Evolutionary conservation across 2,797 vertebrate genomes (phyloP), one percentile per base, ranked within the genome.

Genomic region (Cichlasoma orientale): DNA sequence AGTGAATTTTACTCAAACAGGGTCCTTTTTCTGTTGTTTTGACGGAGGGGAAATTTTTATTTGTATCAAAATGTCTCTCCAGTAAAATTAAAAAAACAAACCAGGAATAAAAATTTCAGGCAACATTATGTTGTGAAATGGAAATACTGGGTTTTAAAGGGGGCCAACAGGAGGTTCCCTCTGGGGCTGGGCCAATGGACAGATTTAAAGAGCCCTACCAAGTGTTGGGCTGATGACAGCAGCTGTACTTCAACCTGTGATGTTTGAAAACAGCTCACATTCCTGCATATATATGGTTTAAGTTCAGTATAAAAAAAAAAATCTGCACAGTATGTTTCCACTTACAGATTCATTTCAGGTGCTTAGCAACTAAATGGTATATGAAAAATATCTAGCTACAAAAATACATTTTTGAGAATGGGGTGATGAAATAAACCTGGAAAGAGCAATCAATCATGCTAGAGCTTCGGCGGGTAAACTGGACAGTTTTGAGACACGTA

Each of bases 401-500:
- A 82, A 70, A 88, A 81, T 72, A 85, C 83, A 82, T 86, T 82
- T 89, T 84, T 89, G 78, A 88, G 90, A 93, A 83, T 70, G 82
- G 86, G 80, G 91, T 86, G 92, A 93, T 92, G 90, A 93, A 92
- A 91, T 90, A 89, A 93, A 92, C 91, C 90, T 94, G 94, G 94
- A 94, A 95, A 92, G 82, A 18, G 84, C 90, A 88, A 94, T 95
- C 95, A 94, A 95, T 95, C 95, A 94, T 82, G 83, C 68, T 79
- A 47, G 83, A 89, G 90, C 91, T 93, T 88, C 89, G 71, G 94
- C 53, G 47, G 89, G 92, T 92, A 93, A 93, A 94, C 89, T 91
- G 93, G 91, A 94, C 89, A 56, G 84, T 92, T 94, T 95, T 95
- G 94, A 95, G 94, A 95, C 93, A 83, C 85, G 66, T 92, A 92